Conservation (phyloP, 2,113 vertebrate genomes). For the Struthio camelus region DNA sequence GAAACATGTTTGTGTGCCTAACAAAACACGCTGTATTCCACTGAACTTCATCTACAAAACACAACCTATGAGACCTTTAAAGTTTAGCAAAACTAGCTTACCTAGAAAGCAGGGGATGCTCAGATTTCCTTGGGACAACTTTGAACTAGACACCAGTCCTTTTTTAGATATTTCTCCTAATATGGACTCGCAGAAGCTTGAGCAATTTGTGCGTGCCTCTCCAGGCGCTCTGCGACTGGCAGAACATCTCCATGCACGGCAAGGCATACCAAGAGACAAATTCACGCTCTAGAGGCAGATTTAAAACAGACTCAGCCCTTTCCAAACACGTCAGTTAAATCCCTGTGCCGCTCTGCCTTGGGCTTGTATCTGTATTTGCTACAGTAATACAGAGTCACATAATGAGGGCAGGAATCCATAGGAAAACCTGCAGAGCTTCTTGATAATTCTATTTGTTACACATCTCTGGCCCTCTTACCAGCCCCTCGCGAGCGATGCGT, state of each 20-base stretch:
- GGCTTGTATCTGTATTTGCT: rapidly evolving
- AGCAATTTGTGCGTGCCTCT: not conserved
- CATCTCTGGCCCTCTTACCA: not conserved
- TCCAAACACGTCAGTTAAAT: not conserved
- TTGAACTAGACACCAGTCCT: not conserved
- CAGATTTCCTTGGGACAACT: not conserved
- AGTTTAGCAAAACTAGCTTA: not conserved
- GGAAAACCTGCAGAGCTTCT: not conserved
- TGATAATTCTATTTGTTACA: not conserved
- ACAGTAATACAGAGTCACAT: not conserved
- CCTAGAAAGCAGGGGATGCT: not conserved
- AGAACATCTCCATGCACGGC: not conserved
- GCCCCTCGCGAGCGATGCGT: not conserved
- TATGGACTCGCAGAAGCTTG: not conserved
- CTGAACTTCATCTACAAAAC: not conserved
- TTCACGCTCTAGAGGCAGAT: not conserved
- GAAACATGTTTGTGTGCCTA: not conserved
- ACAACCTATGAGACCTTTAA: not conserved
- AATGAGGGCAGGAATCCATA: not conserved
- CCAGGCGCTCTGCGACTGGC: rapidly evolving
- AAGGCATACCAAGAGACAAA: not conserved
- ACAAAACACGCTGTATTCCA: not conserved
- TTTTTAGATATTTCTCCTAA: not conserved
- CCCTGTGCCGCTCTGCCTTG: not conserved
- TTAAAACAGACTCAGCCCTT: not conserved